A percentile compares a stretch with the other conserved stretches of the same genome.
Evolutionary conservation across 2,888 invertebrate species (phyloP).

Genomic region (Cephonodes hylas): DNA sequence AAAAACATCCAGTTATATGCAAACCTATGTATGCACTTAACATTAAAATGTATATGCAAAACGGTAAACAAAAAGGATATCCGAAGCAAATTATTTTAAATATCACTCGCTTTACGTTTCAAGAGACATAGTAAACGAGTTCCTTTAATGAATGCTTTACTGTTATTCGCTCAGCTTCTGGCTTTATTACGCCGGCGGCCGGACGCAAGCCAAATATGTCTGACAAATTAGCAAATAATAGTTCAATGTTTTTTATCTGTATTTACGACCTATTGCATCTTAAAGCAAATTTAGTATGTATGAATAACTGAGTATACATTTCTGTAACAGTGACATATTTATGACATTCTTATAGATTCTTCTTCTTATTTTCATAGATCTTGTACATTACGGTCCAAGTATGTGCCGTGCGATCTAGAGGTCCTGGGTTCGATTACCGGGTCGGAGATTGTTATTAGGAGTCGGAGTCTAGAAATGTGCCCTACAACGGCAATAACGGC

Average conservation of each 20-base stretch:
- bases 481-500: no score
- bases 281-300: not conserved
- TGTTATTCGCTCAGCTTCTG: not conserved
- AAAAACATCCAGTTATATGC: not conserved
- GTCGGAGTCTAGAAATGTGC: no score
- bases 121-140: not conserved
- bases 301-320: not conserved
- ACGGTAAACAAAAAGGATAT: not conserved
- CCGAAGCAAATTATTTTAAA: not conserved
- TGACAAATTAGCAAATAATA: not conserved
- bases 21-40: not conserved
- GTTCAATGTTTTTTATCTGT: not conserved
- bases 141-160: not conserved
- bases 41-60: not conserved
- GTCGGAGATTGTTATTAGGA: no score
- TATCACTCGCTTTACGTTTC: not conserved
- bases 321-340: not conserved
- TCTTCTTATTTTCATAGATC: no score
- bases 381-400: no score
- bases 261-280: not conserved
- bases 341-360: no score
- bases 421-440: no score
- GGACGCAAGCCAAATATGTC: not conserved
- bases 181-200: not conserved
- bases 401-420: no score